These are phyloP conservation scores for Steromphala cineraria DNA, from an alignment of 2,888 invertebrate species.

Conservation along the genomic window DNA sequence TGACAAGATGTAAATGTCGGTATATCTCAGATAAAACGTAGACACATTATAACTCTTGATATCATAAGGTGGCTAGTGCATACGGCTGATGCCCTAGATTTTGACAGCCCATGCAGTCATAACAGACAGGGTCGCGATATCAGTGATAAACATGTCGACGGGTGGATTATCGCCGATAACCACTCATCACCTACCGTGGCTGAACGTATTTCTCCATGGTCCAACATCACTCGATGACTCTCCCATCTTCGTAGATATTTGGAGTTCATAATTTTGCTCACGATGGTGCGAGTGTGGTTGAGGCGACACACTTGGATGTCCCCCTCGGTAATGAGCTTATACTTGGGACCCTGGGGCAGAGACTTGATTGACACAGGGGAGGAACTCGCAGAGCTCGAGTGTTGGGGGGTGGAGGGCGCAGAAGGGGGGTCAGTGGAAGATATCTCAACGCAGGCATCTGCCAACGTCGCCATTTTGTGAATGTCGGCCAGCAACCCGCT, in stretches of 20 bases:
- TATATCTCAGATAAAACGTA: too few species aligned
- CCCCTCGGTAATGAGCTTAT: conserved; percentile 84
- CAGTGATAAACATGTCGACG: neutral
- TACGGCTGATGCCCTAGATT: neutral
- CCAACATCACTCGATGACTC: conserved; percentile 83
- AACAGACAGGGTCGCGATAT: neutral
- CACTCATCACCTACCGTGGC: conserved; percentile 81
- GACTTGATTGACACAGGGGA: conserved; percentile 30
- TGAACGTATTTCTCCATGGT: conserved; percentile 83
- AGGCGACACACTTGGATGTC: conserved; percentile 85
- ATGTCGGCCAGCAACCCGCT: neutral
- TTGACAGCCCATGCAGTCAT: neutral
- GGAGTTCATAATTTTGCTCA: conserved; percentile 86
- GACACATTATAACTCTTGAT: too few species aligned
- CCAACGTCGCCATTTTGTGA: conserved; percentile 50
- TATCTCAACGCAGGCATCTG: conserved; percentile 41
- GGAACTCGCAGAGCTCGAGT: conserved; percentile 25
- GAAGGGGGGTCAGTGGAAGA: conserved; percentile 39
- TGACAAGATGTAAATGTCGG: too few species aligned
- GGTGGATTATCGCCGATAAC: neutral
- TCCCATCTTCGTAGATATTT: conserved; percentile 88
- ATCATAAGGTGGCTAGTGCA: neutral
- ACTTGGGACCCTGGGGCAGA: conserved; percentile 66
- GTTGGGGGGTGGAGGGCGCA: conserved; percentile 24
- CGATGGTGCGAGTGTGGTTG: conserved; percentile 85